Conservation (phyloP, 2,888 invertebrate species). For the Eupsilia transversa region DNA sequence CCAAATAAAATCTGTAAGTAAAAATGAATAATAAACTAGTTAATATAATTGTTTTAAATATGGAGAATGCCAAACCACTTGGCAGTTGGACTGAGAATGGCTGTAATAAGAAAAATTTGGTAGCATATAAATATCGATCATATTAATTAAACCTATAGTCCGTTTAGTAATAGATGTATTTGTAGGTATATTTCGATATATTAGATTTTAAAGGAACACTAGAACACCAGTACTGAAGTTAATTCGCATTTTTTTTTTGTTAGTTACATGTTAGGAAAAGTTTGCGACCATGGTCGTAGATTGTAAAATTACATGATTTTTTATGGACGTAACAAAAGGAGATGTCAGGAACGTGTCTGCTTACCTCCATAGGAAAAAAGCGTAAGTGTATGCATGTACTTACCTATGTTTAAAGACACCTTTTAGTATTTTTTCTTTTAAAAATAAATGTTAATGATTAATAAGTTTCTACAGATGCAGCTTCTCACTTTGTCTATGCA, state of each 20-base stretch:
- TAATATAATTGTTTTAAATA: conserved; percentile 62
- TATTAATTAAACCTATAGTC: conserved; percentile 58
- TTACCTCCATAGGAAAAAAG: not conserved
- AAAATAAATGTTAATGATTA: not conserved
- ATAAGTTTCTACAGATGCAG: not conserved
- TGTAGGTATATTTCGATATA: conserved; percentile 69
- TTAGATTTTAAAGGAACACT: conserved; percentile 63
- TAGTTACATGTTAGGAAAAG: conserved; percentile 40
- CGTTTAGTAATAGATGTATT: conserved; percentile 68
- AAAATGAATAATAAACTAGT: conserved; percentile 49
- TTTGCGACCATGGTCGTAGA: not conserved
- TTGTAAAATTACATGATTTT: not conserved
- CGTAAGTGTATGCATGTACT: not conserved
- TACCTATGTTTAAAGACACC: not conserved
- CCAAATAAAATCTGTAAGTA: not conserved
- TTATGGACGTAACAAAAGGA: not conserved
- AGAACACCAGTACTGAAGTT: conserved; percentile 77
- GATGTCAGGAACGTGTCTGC: not conserved
- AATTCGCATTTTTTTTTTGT: conserved; percentile 63
- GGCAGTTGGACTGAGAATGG: conserved; percentile 84
- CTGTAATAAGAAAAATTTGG: conserved; percentile 73
- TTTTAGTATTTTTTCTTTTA: fast-evolving
- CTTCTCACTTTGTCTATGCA: not conserved
- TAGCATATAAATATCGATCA: conserved; percentile 61
- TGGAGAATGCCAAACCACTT: conserved; percentile 71